Evolutionary conservation across 1,140 invertebrate genomes (phyloP).

Genomic region (Drosophila ironensis): DNA sequence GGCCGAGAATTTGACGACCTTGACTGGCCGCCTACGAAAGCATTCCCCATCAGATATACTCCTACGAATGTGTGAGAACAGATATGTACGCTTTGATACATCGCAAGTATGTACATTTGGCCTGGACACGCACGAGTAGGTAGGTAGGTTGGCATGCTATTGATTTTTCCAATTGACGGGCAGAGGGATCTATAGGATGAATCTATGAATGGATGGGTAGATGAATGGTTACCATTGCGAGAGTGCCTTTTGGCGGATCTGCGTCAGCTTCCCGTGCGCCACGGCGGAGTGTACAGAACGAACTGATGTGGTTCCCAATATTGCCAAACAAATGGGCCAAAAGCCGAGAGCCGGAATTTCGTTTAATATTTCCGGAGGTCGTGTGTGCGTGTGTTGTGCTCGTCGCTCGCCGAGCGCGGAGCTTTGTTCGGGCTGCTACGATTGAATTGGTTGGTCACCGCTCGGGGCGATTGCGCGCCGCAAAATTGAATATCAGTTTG

Average conservation of each 20-base stretch:
- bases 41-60: slow-evolving; percentile 19
- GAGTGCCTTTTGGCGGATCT: slow-evolving; percentile 43
- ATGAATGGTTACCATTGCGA: slow-evolving; percentile 57
- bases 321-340: slow-evolving; percentile 65
- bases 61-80: too few relatives aligned
- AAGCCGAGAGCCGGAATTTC: slow-evolving; percentile 48
- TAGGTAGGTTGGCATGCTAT: slow-evolving; percentile 9
- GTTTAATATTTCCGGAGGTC: slow-evolving; percentile 17
- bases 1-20: slow-evolving; percentile 50
- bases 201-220: slow-evolving; percentile 2
- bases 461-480: slow-evolving; percentile 24
- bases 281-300: slow-evolving; percentile 73
- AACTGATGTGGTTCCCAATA: slow-evolving; percentile 79
- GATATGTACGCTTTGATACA: too few relatives aligned
- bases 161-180: slow-evolving; percentile 24
- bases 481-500: slow-evolving; percentile 44
- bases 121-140: slow-evolving; percentile 16
- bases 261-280: slow-evolving; percentile 69
- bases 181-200: not conserved
- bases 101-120: slow-evolving; percentile 24
- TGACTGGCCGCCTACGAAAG: slow-evolving; percentile 54
- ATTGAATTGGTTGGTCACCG: slow-evolving; percentile 4
- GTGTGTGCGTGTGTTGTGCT: slow-evolving; percentile 30
- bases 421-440: slow-evolving; percentile 27
- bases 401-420: slow-evolving; percentile 13